These are phyloP conservation scores for Xylocampa areola DNA, from an alignment of 2,888 invertebrate species.

Conservation along the genomic window DNA sequence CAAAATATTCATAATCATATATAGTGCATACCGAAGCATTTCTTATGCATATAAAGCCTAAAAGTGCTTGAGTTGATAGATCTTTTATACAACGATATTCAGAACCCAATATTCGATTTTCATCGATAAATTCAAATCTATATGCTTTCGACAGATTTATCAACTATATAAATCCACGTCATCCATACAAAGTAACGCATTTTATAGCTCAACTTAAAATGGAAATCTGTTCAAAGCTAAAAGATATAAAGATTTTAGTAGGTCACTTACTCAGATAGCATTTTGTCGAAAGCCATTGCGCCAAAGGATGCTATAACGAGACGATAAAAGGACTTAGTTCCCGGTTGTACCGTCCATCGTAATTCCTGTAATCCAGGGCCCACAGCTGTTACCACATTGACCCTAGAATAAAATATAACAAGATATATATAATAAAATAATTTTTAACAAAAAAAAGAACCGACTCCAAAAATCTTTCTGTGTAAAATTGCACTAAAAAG, in stretches of 20 bases:
- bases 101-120: slow-evolving; percentile 10
- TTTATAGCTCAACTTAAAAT: slow-evolving; percentile 13
- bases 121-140: slow-evolving; percentile 7
- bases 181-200: slow-evolving; percentile 2
- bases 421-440: no score
- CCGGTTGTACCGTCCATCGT: slow-evolving; percentile 5
- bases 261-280: slow-evolving; percentile 20
- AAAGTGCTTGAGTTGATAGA: slow-evolving; percentile 2
- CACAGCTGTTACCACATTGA: slow-evolving; percentile 24
- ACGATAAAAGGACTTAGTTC: slow-evolving; percentile 20
- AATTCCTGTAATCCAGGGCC: slow-evolving; percentile 22
- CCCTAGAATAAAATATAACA: slow-evolving; percentile 25
- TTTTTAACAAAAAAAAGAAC: no score
- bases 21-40: no score
- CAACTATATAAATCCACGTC: slow-evolving; percentile 7
- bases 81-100: slow-evolving; percentile 11
- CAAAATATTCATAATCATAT: no score
- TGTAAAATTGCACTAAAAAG: no score
- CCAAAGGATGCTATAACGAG: slow-evolving; percentile 13
- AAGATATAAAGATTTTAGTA: slow-evolving; percentile 23
- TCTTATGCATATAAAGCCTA: slow-evolving; percentile 7
- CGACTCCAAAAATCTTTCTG: no score
- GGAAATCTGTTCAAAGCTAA: slow-evolving; percentile 3
- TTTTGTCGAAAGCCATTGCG: slow-evolving; percentile 14
- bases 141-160: slow-evolving; percentile 2